Percentiles rank a stretch among this genome's conserved stretches.
Evolutionary conservation across 2,113 vertebrate species (phyloP).

Genomic region (Solea solea): DNA sequence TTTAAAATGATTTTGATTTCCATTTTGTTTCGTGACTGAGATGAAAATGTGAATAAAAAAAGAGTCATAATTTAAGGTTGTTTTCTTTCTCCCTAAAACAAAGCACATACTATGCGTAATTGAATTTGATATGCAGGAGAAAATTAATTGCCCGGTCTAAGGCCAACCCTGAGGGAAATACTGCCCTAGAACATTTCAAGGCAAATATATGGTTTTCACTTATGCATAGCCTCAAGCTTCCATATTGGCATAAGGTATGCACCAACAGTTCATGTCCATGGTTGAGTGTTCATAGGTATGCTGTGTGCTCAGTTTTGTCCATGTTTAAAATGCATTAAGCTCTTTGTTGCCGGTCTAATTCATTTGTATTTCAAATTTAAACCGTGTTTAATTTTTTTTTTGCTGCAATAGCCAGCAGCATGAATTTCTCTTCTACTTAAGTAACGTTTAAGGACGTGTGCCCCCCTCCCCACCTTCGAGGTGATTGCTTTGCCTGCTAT

Average conservation of each 20-base stretch:
- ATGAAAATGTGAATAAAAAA: no score
- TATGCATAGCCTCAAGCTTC: not conserved
- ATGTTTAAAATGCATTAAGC: not conserved
- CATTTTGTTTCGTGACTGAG: no score
- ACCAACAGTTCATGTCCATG: not conserved
- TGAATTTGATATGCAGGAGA: no score
- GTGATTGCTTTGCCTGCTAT: constrained; percentile 74
- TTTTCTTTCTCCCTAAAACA: no score
- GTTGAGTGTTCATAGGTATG: not conserved
- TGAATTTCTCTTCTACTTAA: not conserved
- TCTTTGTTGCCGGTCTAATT: not conserved
- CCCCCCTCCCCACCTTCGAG: not conserved
- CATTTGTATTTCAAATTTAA: not conserved
- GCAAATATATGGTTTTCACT: not conserved
- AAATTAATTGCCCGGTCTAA: no score
- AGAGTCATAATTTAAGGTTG: no score
- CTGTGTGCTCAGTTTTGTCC: not conserved
- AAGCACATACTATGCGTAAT: no score
- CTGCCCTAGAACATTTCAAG: no score
- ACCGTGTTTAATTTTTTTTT: no score
- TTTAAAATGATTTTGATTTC: no score
- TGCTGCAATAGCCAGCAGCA: not conserved
- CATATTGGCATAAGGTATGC: not conserved
- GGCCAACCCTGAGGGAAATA: no score
- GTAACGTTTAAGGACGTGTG: constrained; percentile 27